phyloP scores from a whole-genome alignment of 1,140 invertebrate species.

The Drosophila rufa region DNA sequence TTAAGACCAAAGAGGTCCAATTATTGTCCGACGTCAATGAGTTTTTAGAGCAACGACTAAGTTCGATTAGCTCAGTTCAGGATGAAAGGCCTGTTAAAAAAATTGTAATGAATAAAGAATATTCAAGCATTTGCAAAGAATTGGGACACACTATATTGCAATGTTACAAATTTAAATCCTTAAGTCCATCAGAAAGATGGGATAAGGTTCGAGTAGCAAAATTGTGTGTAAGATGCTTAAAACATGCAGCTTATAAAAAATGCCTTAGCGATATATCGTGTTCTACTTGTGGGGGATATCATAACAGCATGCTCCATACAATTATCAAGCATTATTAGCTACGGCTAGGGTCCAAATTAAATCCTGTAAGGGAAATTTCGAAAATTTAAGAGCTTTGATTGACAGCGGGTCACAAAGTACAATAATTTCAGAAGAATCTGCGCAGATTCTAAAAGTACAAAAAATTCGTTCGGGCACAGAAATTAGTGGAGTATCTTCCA shows the following conservation, averaged over 20 bases:
- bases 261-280: background rate
- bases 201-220: no score
- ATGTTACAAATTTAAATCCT: background rate
- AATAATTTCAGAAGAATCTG: no score
- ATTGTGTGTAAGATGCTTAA: background rate
- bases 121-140: background rate
- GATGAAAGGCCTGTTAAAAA: slow-evolving; percentile 6
- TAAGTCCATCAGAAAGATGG: background rate
- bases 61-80: slow-evolving; percentile 1
- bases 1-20: background rate
- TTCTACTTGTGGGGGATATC: no score
- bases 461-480: no score
- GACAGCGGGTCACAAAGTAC: no score
- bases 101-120: background rate
- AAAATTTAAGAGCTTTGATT: no score
- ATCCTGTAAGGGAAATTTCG: no score
- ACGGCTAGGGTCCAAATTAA: no score
- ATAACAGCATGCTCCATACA: no score
- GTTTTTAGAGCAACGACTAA: slow-evolving; percentile 5
- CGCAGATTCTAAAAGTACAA: no score
- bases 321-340: no score
- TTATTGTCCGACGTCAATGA: background rate
- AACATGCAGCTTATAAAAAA: background rate
- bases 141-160: background rate
- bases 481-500: no score